A percentile compares a stretch with the other conserved stretches of the same genome.
Evolutionary conservation across 2,797 vertebrate genomes (phyloP).

Genomic region (Petrocephalus sullivani): DNA sequence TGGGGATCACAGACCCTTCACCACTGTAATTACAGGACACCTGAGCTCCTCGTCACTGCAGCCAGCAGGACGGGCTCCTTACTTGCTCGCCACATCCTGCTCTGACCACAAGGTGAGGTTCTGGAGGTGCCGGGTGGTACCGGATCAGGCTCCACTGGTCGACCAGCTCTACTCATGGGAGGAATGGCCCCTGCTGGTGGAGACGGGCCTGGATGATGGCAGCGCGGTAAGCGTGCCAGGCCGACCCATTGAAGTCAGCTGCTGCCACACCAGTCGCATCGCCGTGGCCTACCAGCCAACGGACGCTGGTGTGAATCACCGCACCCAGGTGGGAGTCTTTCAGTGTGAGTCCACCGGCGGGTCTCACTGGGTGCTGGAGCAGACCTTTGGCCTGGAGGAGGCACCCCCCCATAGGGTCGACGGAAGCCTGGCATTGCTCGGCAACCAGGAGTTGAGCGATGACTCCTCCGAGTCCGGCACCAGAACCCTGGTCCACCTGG

Average conservation of each 20-base stretch:
- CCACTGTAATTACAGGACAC: slow-evolving; percentile 70
- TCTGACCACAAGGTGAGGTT: slow-evolving; percentile 91
- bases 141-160: slow-evolving; percentile 42
- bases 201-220: slow-evolving; percentile 71
- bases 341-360: slow-evolving; percentile 97
- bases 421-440: slow-evolving; percentile 50
- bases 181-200: slow-evolving; percentile 89
- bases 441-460: slow-evolving; percentile 48
- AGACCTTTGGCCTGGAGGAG: slow-evolving; percentile 79
- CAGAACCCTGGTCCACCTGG: slow-evolving; percentile 82
- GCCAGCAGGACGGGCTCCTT: slow-evolving; percentile 83
- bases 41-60: slow-evolving; percentile 89
- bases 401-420: slow-evolving; percentile 45
- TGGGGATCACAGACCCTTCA: slow-evolving; percentile 13
- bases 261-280: slow-evolving; percentile 88
- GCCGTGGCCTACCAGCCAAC: slow-evolving; percentile 76
- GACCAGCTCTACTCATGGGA: slow-evolving; percentile 75
- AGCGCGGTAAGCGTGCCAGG: slow-evolving; percentile 78
- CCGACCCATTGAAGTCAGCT: slow-evolving; percentile 79
- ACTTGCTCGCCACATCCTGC: slow-evolving; percentile 89
- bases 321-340: slow-evolving; percentile 81
- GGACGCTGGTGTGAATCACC: slow-evolving; percentile 50
- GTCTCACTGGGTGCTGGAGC: slow-evolving; percentile 88
- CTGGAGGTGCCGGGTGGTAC: slow-evolving; percentile 75
- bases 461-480: slow-evolving; percentile 50